Evolutionary conservation across 2,888 invertebrate species (phyloP), one percentile per base, ranked within the genome.

Genomic region (Malachius bipustulatus): DNA sequence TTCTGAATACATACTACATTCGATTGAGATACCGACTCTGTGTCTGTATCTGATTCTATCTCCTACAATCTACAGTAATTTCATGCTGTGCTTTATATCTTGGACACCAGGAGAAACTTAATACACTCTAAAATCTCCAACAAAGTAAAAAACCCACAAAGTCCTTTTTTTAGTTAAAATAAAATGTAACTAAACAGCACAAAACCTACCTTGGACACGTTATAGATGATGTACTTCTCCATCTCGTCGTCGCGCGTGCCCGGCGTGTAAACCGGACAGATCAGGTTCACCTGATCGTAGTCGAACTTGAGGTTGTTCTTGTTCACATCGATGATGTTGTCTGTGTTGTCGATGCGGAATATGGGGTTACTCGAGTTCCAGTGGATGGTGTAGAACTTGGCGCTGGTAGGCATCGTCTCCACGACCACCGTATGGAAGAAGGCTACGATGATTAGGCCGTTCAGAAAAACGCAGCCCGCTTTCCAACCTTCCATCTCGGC

Each of bases 271-370:
- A 85, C 84, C 33, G 91, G 91, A 70, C 91, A 93, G 60, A 91
- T 88, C 62, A 93, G 83, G 60, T 91, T 90, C 55, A 91, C 90
- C 70, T 91, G 91, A 64, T 93, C 91, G 63, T 88, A 91, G 62
- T 91, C 90, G 62, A 88, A 90, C 57, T 84, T 83, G 49, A 60
- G 47, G 63, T 91, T 91, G 49, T 88, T 87, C 66, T 87, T 83
- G 69, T 91, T 91, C 53, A 93, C 82, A 65, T 93, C 91, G 63
- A 91, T 90, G 64, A 93, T 89, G 65, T 93, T 90, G 66, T 93
- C 91, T 32, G 91, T 91, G 66, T 93, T 93, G 73, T 93, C 91
- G 75, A 91, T 91, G 66, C 91, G 81, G 69, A 93, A 93, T 37
- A 63, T 63, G 33, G 62, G 62, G 46, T 63, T 64, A 41, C 62